Percentiles rank a stretch among this genome's conserved stretches.
Conservation (phyloP, 2,113 vertebrate species). For the Caracal caracal region DNA sequence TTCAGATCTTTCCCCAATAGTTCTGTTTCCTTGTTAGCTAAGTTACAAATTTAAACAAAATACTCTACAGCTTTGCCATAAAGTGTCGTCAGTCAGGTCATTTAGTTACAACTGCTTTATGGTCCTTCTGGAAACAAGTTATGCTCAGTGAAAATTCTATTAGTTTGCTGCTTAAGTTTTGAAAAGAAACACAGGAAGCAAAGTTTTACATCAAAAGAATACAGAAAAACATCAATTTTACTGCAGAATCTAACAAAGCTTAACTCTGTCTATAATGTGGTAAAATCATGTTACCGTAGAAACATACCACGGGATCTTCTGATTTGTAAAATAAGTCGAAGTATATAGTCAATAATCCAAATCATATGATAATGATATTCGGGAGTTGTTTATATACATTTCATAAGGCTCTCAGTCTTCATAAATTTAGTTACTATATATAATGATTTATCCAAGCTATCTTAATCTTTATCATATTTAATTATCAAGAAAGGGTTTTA, state of each 20-base stretch:
- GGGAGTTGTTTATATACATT: neutral
- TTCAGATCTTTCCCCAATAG: neutral
- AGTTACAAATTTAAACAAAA: neutral
- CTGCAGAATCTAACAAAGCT: neutral
- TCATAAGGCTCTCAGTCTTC: neutral
- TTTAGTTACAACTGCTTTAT: neutral
- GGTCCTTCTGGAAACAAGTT: neutral
- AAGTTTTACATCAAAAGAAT: neutral
- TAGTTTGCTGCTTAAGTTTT: constrained; percentile 14
- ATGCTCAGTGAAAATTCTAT: constrained; percentile 1
- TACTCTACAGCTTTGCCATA: neutral
- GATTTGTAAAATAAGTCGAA: constrained; percentile 24
- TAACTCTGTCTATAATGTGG: neutral
- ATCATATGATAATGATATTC: constrained; percentile 5
- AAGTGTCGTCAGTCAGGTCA: neutral
- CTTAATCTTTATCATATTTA: constrained; percentile 6
- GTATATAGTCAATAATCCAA: neutral
- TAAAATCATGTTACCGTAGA: constrained; percentile 40
- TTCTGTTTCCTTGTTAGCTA: neutral
- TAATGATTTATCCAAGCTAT: neutral
- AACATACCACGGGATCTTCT: neutral
- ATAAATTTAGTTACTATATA: neutral
- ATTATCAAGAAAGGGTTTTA: constrained; percentile 6
- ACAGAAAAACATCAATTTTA: neutral
- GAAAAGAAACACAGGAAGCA: neutral